Conservation (phyloP, 2,888 invertebrate genomes). For the Drosophila infuscata region DNA sequence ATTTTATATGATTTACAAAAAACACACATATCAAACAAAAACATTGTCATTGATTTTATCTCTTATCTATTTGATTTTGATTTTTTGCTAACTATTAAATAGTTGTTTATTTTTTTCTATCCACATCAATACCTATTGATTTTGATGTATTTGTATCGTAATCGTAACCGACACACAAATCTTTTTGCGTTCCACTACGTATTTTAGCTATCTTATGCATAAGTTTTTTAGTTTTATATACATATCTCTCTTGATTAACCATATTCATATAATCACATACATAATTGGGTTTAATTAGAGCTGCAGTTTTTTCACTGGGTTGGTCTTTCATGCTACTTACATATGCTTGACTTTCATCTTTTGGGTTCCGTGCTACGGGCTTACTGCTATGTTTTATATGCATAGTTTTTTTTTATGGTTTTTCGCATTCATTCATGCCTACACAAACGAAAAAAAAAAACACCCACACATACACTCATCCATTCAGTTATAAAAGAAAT, state of each 20-base stretch:
- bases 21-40: conserved; percentile 29
- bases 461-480: conserved; percentile 48
- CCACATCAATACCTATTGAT: conserved; percentile 9
- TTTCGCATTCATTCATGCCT: conserved; percentile 46
- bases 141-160: conserved; percentile 36
- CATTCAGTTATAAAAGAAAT: conserved; percentile 72
- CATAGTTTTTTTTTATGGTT: conserved; percentile 27
- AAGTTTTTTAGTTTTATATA: conserved; percentile 30
- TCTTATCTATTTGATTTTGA: conserved; percentile 37
- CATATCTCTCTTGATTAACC: conserved; percentile 44
- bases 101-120: conserved; percentile 17
- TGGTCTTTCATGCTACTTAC: conserved; percentile 47
- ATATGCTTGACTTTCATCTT: conserved; percentile 51
- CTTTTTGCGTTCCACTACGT: conserved; percentile 37
- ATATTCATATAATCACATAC: conserved; percentile 17
- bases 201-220: conserved; percentile 42
- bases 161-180: conserved; percentile 38
- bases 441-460: conserved; percentile 31
- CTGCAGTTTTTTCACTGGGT: conserved; percentile 35
- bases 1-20: conserved; percentile 43
- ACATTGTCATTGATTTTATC: conserved; percentile 48
- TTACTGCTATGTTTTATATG: conserved; percentile 21
- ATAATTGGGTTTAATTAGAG: conserved; percentile 31
- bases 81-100: conserved; percentile 36
- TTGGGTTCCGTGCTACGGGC: conserved; percentile 40